A percentile compares a stretch with the other conserved stretches of the same genome.
Evolutionary conservation across 2,888 invertebrate genomes (phyloP).

Genomic region (Sisyra terminalis): DNA sequence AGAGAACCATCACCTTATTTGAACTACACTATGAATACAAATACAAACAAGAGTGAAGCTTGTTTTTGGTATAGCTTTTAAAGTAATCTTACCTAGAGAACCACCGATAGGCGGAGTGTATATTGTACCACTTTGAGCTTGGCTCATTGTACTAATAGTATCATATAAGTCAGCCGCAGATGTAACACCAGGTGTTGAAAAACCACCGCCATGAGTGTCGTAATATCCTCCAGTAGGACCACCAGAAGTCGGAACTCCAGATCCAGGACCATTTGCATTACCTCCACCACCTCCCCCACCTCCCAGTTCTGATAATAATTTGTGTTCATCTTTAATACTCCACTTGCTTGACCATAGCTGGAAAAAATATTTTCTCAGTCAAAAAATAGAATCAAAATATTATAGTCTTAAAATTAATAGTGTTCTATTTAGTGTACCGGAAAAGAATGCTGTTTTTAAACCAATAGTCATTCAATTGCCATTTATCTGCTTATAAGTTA

Average conservation of each 20-base stretch:
- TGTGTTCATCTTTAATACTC: slow-evolving; percentile 85
- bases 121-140: slow-evolving; percentile 46
- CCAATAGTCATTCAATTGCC: no score
- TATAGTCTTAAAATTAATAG: neutral
- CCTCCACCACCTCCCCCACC: slow-evolving; percentile 37
- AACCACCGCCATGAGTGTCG: slow-evolving; percentile 37
- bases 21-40: neutral
- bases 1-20: neutral
- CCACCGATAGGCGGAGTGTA: slow-evolving; percentile 65
- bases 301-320: slow-evolving; percentile 67
- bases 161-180: slow-evolving; percentile 42
- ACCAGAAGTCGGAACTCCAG: slow-evolving; percentile 18
- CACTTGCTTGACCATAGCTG: slow-evolving; percentile 77
- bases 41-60: neutral
- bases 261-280: slow-evolving; percentile 24
- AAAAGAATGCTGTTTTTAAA: no score
- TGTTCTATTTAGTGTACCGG: neutral
- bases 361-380: slow-evolving; percentile 10
- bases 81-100: slow-evolving; percentile 39
- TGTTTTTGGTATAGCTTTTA: neutral
- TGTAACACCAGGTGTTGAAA: slow-evolving; percentile 34
- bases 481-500: no score
- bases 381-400: neutral
- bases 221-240: slow-evolving; percentile 29
- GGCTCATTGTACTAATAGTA: slow-evolving; percentile 54